Evolutionary conservation across 2,888 invertebrate genomes (phyloP), one percentile per base, ranked within the genome.

Genomic region (Chrysolina americana): DNA sequence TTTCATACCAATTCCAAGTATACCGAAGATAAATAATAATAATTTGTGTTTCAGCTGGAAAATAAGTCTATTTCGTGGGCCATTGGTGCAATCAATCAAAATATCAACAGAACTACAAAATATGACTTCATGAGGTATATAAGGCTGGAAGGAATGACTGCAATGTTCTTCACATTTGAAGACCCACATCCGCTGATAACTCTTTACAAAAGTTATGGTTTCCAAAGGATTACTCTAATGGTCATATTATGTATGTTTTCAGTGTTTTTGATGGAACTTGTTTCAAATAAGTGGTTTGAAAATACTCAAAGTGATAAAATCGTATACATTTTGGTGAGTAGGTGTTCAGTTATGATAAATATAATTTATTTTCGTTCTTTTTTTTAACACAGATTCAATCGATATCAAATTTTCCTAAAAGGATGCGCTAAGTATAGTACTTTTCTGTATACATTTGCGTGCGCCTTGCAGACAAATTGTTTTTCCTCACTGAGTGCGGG

Each of bases 1-100:
- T 28, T 28, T 5, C 28, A 28, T 28, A 28, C 2, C 2, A 28
- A 28, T 28, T 28, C 5, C 28, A 28, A 3, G 28, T 3, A 28
- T 5, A 28, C 28, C 5, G 28, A 28, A 3, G 28, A 28, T 5
- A 5, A 28, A n/a, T 2, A 28, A 28, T 28, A 28, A 36, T 6
- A 36, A 36, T 36, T 3, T 17, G 2, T 48, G 6, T 53, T 53
- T 13, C 21, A 53, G 53, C 19, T 53, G 53, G 53, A 53, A 21
- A 53, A 21, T 21, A 21, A 21, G 23, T 21, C 21, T 11, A 21
- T 53, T 53, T 53, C 9, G 19, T 53, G 21, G 53, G 21, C 11
- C 21, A 53, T 53, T 13, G 53, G 53, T 53, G 53, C 15, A 53
- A 23, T 53, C 53, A 53, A 53, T 21, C 53, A 53, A 21, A 53